A percentile compares a stretch with the other conserved stretches of the same genome.
Conservation (phyloP, 2,797 vertebrate species). For the Brachyalestes nurse region DNA sequence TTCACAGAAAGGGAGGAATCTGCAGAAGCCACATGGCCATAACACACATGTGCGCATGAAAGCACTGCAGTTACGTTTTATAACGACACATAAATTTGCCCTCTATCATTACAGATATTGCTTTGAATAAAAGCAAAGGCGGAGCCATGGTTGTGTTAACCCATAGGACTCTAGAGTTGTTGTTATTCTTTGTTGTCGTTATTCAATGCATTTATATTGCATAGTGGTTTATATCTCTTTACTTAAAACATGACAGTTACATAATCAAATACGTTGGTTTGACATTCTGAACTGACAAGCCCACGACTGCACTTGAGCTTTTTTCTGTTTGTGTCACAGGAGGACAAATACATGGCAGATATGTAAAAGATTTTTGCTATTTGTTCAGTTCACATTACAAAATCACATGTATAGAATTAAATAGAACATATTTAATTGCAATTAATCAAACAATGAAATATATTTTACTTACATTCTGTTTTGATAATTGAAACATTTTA, state of each 20-base stretch:
- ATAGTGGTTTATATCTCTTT: neutral
- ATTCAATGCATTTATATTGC: neutral
- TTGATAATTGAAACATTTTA: no score
- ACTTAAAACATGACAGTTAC: neutral
- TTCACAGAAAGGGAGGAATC: constrained; percentile 27
- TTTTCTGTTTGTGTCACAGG: neutral
- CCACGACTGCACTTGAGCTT: neutral
- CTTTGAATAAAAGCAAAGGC: constrained; percentile 24
- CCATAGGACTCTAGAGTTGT: neutral
- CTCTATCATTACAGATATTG: constrained; percentile 29
- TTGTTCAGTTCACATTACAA: no score
- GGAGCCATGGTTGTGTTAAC: constrained; percentile 22
- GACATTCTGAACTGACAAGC: neutral
- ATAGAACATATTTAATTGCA: no score
- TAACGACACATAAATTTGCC: constrained; percentile 24
- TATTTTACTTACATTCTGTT: no score
- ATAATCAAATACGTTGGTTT: neutral
- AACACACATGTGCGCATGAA: constrained; percentile 24
- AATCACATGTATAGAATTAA: no score
- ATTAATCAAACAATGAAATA: no score
- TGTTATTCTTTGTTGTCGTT: neutral
- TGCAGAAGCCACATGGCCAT: neutral
- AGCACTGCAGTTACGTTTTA: constrained; percentile 23
- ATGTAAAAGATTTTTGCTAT: no score
- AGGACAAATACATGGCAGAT: no score